A percentile compares a stretch with the other conserved stretches of the same genome.
Conservation (phyloP, 2,113 vertebrate species). For the Erpornis zantholeuca region DNA sequence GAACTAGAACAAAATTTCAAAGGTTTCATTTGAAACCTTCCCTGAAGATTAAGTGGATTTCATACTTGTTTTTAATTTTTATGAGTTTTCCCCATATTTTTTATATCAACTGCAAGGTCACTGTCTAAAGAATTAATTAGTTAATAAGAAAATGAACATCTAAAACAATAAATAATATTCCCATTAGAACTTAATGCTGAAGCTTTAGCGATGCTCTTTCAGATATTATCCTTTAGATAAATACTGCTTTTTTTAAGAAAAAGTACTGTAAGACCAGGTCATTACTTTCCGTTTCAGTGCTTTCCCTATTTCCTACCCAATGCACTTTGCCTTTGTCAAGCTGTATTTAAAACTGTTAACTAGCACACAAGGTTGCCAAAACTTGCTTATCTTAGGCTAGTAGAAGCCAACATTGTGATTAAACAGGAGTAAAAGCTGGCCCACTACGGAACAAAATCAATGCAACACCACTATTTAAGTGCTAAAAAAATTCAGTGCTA, state of each 20-base stretch:
- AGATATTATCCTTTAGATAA: background rate
- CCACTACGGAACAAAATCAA: background rate
- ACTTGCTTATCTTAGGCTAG: background rate
- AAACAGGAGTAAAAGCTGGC: background rate
- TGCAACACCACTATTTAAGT: background rate
- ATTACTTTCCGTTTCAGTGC: background rate
- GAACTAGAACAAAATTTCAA: background rate
- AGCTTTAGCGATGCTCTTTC: background rate
- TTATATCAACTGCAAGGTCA: background rate
- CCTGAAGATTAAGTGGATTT: background rate
- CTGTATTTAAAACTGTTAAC: background rate
- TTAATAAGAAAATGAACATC: background rate
- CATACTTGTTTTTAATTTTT: background rate
- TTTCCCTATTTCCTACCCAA: background rate
- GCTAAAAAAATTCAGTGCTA: background rate
- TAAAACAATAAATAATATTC: background rate
- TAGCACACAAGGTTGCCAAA: background rate
- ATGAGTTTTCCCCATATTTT: background rate
- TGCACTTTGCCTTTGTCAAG: background rate
- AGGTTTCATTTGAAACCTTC: background rate
- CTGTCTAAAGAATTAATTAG: background rate
- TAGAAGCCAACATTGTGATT: background rate
- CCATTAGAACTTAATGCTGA: background rate
- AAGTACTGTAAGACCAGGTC: background rate
- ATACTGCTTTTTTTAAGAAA: background rate